Conservation (phyloP, 2,888 invertebrate species). For the Ferdinandea cuprea region DNA sequence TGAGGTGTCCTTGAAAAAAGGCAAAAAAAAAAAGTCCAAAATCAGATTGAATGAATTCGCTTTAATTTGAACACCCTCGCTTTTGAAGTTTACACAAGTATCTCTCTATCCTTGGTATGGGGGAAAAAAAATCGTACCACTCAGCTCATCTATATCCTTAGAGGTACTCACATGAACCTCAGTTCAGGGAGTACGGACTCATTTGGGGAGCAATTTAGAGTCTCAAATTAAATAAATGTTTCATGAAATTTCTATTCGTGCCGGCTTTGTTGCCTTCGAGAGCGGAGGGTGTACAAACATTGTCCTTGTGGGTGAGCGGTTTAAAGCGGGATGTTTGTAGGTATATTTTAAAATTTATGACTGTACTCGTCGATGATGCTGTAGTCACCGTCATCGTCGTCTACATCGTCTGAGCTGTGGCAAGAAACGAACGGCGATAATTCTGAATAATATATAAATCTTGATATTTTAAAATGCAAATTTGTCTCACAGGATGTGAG, state of each 20-base stretch:
- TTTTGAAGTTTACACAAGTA: background rate
- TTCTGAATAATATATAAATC: slow-evolving; percentile 77
- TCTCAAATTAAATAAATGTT: slow-evolving; percentile 75
- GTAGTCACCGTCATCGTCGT: slow-evolving; percentile 25
- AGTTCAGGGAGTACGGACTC: slow-evolving; percentile 19
- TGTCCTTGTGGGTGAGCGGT: slow-evolving; percentile 7
- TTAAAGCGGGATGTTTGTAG: slow-evolving; percentile 36
- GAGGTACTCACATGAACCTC: slow-evolving; percentile 32
- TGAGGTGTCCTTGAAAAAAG: slow-evolving; percentile 3
- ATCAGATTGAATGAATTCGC: slow-evolving; percentile 27
- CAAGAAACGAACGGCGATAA: slow-evolving; percentile 67
- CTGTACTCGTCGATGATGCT: slow-evolving; percentile 29
- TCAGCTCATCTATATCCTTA: slow-evolving; percentile 39
- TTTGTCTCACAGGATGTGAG: slow-evolving; percentile 75
- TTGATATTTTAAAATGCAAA: slow-evolving; percentile 77
- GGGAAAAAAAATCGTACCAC: slow-evolving; percentile 9
- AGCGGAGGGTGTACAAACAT: slow-evolving; percentile 19
- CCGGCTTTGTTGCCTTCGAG: slow-evolving; percentile 25
- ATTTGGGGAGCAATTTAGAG: slow-evolving; percentile 70
- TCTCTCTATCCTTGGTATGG: background rate
- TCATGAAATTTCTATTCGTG: slow-evolving; percentile 72
- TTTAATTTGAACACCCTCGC: slow-evolving; percentile 10
- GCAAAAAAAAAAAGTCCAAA: too few relatives aligned
- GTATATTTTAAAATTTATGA: slow-evolving; percentile 68
- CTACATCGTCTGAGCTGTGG: too few relatives aligned